Evolutionary conservation across 2,113 vertebrate species (phyloP).

Genomic region (Dicrurus megarhynchus): DNA sequence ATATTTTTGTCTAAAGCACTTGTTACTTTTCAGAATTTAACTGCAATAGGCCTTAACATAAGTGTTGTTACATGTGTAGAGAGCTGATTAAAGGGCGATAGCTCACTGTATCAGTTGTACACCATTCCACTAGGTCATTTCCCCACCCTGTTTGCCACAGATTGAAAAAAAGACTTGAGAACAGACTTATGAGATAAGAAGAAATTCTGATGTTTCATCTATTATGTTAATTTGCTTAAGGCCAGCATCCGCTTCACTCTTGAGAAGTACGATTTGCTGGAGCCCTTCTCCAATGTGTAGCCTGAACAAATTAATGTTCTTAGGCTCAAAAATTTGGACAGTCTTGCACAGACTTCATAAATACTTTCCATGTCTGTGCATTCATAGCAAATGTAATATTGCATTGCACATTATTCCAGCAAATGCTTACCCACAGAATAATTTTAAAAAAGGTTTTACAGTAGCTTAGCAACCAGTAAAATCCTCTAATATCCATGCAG

Average conservation of each 20-base stretch:
- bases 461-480: neutral
- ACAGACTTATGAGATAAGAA: neutral
- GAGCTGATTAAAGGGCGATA: neutral
- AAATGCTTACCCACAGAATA: neutral
- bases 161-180: neutral
- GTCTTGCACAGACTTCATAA: neutral
- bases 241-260: neutral
- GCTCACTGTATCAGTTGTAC: neutral
- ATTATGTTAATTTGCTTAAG: neutral
- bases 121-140: neutral
- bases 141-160: neutral
- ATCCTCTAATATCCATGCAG: neutral
- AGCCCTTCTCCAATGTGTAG: neutral
- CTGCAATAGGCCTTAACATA: neutral
- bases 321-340: neutral
- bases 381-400: neutral
- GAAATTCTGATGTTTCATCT: neutral
- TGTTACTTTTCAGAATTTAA: neutral
- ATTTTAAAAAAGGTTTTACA: neutral
- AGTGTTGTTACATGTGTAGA: neutral
- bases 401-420: neutral
- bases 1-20: neutral
- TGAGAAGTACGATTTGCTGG: neutral
- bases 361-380: neutral
- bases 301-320: neutral